phyloP scores from a whole-genome alignment of 1,140 invertebrate genomes.

The Belonocnema kinseyi region DNA sequence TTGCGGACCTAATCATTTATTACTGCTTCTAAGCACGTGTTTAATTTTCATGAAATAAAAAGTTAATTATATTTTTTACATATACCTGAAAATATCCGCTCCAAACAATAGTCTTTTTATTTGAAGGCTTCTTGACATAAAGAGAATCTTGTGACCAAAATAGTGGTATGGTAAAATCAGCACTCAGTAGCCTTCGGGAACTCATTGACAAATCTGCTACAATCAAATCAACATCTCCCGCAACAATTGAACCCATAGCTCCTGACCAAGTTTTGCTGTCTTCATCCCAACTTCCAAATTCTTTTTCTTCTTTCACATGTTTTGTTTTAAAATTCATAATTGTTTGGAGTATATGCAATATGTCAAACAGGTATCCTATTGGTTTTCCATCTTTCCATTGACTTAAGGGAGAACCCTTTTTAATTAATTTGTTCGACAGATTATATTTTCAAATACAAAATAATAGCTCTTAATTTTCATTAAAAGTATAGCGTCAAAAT shows the following conservation, averaged over 20 bases:
- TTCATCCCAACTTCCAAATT: slow-evolving; percentile 29
- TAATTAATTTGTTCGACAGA: too few relatives aligned
- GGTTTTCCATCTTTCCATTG: slow-evolving; percentile 10
- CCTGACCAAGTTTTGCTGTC: slow-evolving; percentile 45
- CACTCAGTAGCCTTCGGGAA: slow-evolving; percentile 40
- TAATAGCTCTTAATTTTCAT: too few relatives aligned
- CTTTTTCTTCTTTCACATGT: not conserved
- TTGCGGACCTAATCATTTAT: too few relatives aligned
- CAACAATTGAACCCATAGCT: slow-evolving; percentile 39
- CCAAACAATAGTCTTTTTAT: not conserved
- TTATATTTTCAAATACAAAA: too few relatives aligned
- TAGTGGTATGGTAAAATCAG: slow-evolving; percentile 58
- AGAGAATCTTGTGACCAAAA: slow-evolving; percentile 40
- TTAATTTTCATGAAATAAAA: not conserved
- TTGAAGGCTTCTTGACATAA: slow-evolving; percentile 48
- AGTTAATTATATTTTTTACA: slow-evolving; percentile 6
- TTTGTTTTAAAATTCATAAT: slow-evolving; percentile 40
- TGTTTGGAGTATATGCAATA: slow-evolving; percentile 35
- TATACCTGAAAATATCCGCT: not conserved
- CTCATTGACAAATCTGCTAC: slow-evolving; percentile 54
- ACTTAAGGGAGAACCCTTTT: too few relatives aligned
- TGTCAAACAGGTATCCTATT: slow-evolving; percentile 28
- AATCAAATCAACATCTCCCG: slow-evolving; percentile 39
- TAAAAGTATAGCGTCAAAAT: too few relatives aligned
- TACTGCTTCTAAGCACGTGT: too few relatives aligned